phyloP scores from a whole-genome alignment of 2,797 vertebrate species.

The Argentina silus region DNA sequence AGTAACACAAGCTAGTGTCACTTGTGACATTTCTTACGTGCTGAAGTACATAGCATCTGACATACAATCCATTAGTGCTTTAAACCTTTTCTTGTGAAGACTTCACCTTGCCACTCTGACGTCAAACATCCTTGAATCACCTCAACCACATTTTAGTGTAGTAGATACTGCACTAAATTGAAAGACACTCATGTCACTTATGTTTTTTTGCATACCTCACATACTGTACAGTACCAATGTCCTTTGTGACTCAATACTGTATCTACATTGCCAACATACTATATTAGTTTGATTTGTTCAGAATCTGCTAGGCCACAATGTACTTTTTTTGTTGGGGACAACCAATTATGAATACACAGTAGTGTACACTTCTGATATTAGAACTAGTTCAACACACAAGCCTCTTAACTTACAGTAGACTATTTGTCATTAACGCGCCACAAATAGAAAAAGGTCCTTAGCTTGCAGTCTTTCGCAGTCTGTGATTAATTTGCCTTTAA shows the following conservation, averaged over 20 bases:
- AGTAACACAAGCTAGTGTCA: no score
- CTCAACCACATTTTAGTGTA: neutral
- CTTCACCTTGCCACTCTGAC: neutral
- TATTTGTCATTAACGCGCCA: conserved; percentile 36
- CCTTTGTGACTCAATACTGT: no score
- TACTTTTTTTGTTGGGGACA: no score
- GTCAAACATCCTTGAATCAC: neutral
- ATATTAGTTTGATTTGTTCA: no score
- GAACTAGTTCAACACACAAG: neutral
- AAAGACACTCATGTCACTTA: no score
- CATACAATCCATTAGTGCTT: neutral
- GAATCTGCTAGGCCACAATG: no score
- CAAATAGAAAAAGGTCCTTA: conserved; percentile 32
- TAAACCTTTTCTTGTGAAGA: neutral
- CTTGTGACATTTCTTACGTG: neutral
- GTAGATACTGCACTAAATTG: no score
- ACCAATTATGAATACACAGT: no score
- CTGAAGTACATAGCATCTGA: neutral
- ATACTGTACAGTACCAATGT: no score
- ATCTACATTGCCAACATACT: no score
- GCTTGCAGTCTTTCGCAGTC: conserved; percentile 22
- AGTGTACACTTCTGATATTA: neutral
- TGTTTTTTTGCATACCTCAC: no score
- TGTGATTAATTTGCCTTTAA: conserved; percentile 34
- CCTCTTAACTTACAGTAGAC: conserved; percentile 27